Conservation (phyloP, 2,113 vertebrate genomes). For the Ictalurus punctatus region DNA sequence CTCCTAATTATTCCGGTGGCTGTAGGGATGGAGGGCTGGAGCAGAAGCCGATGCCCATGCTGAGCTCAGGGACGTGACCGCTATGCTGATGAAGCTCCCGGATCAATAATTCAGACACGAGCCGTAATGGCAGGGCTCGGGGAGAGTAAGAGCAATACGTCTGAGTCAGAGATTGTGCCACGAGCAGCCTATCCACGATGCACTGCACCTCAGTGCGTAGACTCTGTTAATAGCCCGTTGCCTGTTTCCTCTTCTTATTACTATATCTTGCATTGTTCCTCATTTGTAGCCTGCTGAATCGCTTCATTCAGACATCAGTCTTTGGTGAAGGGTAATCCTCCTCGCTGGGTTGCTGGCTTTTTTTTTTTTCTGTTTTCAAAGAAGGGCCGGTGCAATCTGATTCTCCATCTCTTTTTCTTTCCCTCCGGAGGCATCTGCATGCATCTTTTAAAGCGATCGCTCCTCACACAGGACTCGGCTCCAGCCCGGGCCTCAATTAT, state of each 20-base stretch:
- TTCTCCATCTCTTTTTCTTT: conserved; percentile 39
- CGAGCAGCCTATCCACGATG: conserved; percentile 35
- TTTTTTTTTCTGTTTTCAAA: conserved; percentile 6
- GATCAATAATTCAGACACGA: conserved; percentile 99
- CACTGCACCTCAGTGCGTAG: conserved; percentile 5
- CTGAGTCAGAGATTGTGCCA: conserved; percentile 77
- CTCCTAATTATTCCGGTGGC: conserved; percentile 99
- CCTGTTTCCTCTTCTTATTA: conserved; percentile 21
- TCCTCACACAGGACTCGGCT: conserved; percentile 64
- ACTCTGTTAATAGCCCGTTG: conserved; percentile 19
- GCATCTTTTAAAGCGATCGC: conserved; percentile 74
- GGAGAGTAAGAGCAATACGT: conserved; percentile 77
- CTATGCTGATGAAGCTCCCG: conserved; percentile 90
- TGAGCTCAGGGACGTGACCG: conserved; percentile 87
- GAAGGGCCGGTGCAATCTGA: conserved; percentile 29
- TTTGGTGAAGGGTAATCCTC: conserved; percentile 28
- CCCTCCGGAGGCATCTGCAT: conserved; percentile 70
- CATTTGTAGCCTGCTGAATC: conserved; percentile 25
- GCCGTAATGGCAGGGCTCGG: conserved; percentile 88
- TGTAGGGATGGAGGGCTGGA: conserved; percentile 82
- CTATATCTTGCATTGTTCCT: conserved; percentile 16
- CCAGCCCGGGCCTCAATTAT: conserved; percentile 73
- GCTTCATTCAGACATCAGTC: conserved; percentile 17
- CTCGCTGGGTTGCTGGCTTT: conserved; percentile 26
- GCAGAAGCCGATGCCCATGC: conserved; percentile 81